Conservation (phyloP, 1,140 invertebrate genomes). For the Tetranychus cinnabarinus region DNA sequence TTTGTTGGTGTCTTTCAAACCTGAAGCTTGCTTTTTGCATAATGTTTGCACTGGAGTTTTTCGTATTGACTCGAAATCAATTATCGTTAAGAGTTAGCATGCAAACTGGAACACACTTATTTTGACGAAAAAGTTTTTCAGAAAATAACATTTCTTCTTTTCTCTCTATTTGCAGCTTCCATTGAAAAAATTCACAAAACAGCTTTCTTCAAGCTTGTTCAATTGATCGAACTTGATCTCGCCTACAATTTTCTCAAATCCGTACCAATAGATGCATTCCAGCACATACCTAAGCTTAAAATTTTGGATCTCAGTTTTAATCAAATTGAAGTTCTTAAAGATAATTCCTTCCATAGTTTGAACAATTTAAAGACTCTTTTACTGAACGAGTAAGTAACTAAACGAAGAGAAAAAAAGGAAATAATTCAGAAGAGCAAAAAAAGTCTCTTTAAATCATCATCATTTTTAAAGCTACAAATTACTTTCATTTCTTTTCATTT, state of each 20-base stretch:
- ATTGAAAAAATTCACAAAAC: constrained; percentile 56
- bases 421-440: too few relatives aligned
- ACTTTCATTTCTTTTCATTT: too few relatives aligned
- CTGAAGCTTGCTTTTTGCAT: too few relatives aligned
- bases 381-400: constrained; percentile 22
- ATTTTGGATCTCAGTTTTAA: constrained; percentile 46
- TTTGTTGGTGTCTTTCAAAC: too few relatives aligned
- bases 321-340: constrained; percentile 29
- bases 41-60: too few relatives aligned
- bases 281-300: constrained; percentile 39
- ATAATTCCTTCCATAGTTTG: constrained; percentile 30
- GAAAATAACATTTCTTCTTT: not conserved
- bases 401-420: too few relatives aligned
- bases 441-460: too few relatives aligned
- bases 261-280: constrained; percentile 42
- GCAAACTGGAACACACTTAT: too few relatives aligned
- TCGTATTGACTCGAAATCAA: too few relatives aligned
- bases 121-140: too few relatives aligned
- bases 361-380: not conserved
- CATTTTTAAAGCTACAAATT: too few relatives aligned
- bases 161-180: constrained; percentile 17
- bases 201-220: constrained; percentile 14
- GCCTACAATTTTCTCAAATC: constrained; percentile 39
- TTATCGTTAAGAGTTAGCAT: too few relatives aligned
- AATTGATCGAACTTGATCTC: constrained; percentile 42